Percentiles rank a stretch among this genome's conserved stretches.
Conservation (phyloP, 2,113 vertebrate species). For the Nyctereutes procyonoides region DNA sequence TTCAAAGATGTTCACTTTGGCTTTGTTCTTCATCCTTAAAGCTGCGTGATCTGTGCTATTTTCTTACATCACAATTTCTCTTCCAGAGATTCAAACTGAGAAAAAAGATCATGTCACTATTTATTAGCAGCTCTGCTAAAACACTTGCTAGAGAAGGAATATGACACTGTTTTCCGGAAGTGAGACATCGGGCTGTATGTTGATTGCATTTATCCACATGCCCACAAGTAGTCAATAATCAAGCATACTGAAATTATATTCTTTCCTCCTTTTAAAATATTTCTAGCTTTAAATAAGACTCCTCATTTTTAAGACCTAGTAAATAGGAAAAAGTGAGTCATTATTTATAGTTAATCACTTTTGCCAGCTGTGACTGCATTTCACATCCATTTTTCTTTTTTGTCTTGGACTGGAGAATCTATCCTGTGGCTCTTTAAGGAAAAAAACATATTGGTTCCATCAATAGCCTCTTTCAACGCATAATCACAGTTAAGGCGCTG, state of each 20-base stretch:
- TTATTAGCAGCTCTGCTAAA: slow-evolving; percentile 64
- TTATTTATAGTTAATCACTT: slow-evolving; percentile 65
- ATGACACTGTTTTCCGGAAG: slow-evolving; percentile 48
- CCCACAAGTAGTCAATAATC: slow-evolving; percentile 26
- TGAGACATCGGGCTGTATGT: background rate
- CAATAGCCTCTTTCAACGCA: background rate
- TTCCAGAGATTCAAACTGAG: slow-evolving; percentile 48
- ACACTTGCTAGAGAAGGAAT: slow-evolving; percentile 27
- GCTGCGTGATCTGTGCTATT: background rate
- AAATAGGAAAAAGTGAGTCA: slow-evolving; percentile 64
- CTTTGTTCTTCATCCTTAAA: slow-evolving; percentile 35
- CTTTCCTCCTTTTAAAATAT: slow-evolving; percentile 57
- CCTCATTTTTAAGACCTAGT: slow-evolving; percentile 51
- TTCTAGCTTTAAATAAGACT: slow-evolving; percentile 56
- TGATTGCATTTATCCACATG: slow-evolving; percentile 23
- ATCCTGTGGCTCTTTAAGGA: background rate
- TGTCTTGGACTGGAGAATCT: background rate
- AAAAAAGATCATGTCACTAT: slow-evolving; percentile 20
- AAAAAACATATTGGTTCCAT: background rate
- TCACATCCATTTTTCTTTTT: slow-evolving; percentile 39
- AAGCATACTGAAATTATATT: background rate
- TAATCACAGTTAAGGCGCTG: background rate
- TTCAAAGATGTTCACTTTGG: slow-evolving; percentile 17
- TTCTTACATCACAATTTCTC: slow-evolving; percentile 40
- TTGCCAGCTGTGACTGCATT: slow-evolving; percentile 56